A percentile compares a stretch with the other conserved stretches of the same genome.
These are phyloP conservation scores for Zenarchopterus dispar DNA, from an alignment of 2,797 vertebrate species.

Conservation along the genomic window DNA sequence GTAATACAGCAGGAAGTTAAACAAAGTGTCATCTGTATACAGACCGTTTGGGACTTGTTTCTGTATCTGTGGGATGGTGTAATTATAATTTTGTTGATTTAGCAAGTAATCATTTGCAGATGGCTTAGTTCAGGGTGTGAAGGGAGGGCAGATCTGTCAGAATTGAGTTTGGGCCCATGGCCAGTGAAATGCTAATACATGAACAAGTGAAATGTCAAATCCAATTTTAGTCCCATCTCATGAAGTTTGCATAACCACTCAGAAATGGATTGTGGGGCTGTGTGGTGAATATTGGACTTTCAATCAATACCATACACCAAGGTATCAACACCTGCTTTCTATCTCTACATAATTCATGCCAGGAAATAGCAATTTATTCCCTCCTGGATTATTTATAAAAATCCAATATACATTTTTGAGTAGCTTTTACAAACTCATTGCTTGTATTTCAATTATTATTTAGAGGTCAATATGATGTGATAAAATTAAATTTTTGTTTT, in stretches of 20 bases:
- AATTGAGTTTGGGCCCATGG: conserved; percentile 22
- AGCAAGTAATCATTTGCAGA: conserved; percentile 48
- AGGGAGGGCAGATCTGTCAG: conserved; percentile 20
- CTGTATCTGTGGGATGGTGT: conserved; percentile 19
- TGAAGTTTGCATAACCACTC: conserved; percentile 48
- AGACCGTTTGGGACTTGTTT: conserved; percentile 16
- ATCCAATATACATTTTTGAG: neutral
- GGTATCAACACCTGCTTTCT: conserved; percentile 40
- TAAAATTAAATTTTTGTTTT: neutral
- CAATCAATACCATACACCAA: conserved; percentile 49
- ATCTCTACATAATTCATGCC: conserved; percentile 22
- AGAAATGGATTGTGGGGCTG: conserved; percentile 32
- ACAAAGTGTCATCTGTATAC: conserved; percentile 4
- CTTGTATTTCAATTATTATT: neutral
- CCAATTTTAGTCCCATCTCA: conserved; percentile 55
- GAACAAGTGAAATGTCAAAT: conserved; percentile 54
- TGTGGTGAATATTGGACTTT: conserved; percentile 49
- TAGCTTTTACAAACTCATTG: neutral
- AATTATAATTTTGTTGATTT: conserved; percentile 44
- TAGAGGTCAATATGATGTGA: neutral
- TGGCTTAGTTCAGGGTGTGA: conserved; percentile 27
- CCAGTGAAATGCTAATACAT: conserved; percentile 36
- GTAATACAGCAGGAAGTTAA: conserved; percentile 17
- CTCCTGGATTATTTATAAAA: conserved; percentile 41
- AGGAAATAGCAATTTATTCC: conserved; percentile 27